phyloP scores from a whole-genome alignment of 2,888 invertebrate species.

The Spisula solida region DNA sequence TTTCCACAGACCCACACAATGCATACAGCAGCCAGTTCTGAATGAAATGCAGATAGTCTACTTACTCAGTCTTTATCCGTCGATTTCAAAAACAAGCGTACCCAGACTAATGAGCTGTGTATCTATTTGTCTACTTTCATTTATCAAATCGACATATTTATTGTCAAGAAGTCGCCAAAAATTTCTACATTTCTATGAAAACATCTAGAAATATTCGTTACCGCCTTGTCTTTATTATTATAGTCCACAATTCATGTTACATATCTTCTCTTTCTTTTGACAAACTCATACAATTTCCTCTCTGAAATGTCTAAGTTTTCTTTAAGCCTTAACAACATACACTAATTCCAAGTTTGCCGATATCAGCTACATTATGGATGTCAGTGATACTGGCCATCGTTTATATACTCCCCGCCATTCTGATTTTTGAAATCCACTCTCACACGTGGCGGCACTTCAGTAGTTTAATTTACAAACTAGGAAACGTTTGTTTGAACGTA shows the following conservation, averaged over 20 bases:
- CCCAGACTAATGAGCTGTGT: not conserved
- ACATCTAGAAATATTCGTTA: not conserved
- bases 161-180: not conserved
- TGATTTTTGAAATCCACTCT: not conserved
- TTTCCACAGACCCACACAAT: no score
- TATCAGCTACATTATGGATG: not conserved
- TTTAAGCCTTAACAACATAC: not conserved
- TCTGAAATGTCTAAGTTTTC: not conserved
- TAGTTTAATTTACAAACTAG: not conserved
- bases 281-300: not conserved
- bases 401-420: not conserved
- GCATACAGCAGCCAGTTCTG: no score
- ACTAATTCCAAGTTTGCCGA: not conserved
- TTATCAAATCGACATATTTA: not conserved
- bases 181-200: not conserved
- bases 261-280: not conserved
- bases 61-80: no score
- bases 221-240: not conserved
- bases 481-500: not conserved
- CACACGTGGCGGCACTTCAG: not conserved
- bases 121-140: not conserved
- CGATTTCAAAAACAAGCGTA: not conserved
- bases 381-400: not conserved
- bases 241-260: not conserved
- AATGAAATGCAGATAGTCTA: no score